Evolutionary conservation across 2,113 vertebrate genomes (phyloP).

Genomic region (Corvus cornix): DNA sequence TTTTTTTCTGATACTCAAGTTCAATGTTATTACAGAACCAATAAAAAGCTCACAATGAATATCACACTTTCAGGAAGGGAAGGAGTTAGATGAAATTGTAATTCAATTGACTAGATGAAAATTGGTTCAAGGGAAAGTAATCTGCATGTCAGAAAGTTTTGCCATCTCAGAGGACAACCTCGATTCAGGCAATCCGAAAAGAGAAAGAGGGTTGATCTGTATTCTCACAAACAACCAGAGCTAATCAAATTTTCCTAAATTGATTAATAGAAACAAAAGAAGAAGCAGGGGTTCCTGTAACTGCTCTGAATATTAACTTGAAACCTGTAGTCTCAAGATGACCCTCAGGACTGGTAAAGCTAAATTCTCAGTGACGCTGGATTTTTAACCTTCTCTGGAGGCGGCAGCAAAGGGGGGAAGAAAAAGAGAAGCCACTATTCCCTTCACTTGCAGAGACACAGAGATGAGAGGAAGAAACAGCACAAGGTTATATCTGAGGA

Average conservation of each 20-base stretch:
- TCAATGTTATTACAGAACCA: background rate
- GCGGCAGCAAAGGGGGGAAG: background rate
- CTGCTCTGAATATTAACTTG: background rate
- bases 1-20: background rate
- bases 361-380: background rate
- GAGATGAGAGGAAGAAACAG: background rate
- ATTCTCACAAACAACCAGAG: slow-evolving; percentile 8
- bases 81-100: background rate
- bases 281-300: background rate
- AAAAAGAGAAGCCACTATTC: background rate
- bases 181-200: background rate
- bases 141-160: background rate
- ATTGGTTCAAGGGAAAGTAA: background rate
- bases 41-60: background rate
- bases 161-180: background rate
- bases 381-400: background rate
- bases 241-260: slow-evolving; percentile 1
- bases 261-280: slow-evolving; percentile 25
- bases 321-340: background rate
- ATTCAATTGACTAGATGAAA: background rate
- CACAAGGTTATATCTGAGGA: background rate
- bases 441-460: background rate
- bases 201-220: background rate
- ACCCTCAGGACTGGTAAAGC: background rate
- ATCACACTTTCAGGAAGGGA: background rate